Evolutionary conservation across 2,113 vertebrate genomes (phyloP), one percentile per base, ranked within the genome.

Genomic region (Amblyopsis rosae): DNA sequence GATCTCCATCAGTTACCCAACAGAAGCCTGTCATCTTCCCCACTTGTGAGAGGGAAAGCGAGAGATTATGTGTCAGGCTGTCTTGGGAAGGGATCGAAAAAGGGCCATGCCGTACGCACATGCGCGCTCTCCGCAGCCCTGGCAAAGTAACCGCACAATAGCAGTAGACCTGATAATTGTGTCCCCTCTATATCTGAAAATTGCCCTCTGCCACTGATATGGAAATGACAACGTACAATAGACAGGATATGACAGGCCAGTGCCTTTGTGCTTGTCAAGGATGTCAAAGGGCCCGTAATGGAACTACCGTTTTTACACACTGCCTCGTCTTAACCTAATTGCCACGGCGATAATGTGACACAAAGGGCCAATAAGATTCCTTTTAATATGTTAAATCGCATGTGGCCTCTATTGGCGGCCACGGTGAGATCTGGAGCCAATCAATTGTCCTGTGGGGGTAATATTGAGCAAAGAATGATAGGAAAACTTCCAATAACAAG

Each of bases 111-210:
- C 35, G 35, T 41, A 13, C 12, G 9, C n/a, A 2, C 32, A 19
- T 8, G 9, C 32, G 26, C 15, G 55, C 12, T 10, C 56, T 19
- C 3, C 12, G 10, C 32, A 32, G 11, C 32, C 12, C 64, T 19
- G 48, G 9, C 11, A 65, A 55, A 12, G 45, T 17, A 62, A 13
- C 51, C 9, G 51, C 16, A 13, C 51, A 41, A 35, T 16, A 35
- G 49, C 67, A 68, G 65, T 75, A 54, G 64, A 32, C 17, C 17
- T 54, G 51, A 16, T 84, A 80, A 86, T 84, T 84, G 71, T 26
- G 69, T 72, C 79, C 72, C 63, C 56, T 71, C 64, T 46, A 62
- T 61, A 16, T 68, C 47, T 67, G 16, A 73, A 65, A 58, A 59
- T 11, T 12, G 33, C 55, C 62, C 12, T 46, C 11, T 57, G 4